Base-by-base conservation (phyloP, 2,888 invertebrate genomes). In the Acheta domesticus region DNA sequence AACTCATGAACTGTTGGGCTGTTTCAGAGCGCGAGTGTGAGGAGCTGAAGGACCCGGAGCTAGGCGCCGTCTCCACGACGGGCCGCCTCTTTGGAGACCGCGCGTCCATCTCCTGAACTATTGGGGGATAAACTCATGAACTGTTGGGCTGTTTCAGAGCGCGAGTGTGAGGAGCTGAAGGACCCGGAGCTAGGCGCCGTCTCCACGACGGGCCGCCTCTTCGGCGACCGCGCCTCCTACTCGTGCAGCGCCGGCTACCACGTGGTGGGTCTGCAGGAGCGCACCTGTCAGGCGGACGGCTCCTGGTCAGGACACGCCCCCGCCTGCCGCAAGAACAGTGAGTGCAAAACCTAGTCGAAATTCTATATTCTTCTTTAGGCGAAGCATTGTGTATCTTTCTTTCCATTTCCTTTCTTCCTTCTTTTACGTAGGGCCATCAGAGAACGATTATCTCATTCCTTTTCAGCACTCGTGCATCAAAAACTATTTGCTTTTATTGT, bases 241-340 rank as follows among this genome's bases (percentile, higher is more conserved):
- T 91, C 93, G 11, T 98, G 98, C 86, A 94, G 96, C 21, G 92
- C 94, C 78, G 96, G 96, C 0, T 96, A 93, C 87, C 94, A 94
- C 86, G 93, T 97, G 81, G 94, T 96, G 0, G 97, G 97, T 0
- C 89, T 95, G 0, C 92, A 94, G 84, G 94, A 95, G 85, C 89
- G 97, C 78, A 91, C 92, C 81, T 99, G 99, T 86, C 94, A 96
- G 84, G 96, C 97, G 0, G 97, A 98, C 86, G 96, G 97, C 36
- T 92, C 93, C 82, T 96, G 96, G 96, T 94, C 94, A 0, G 95
- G 95, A 0, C 90, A 91, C 75, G 91, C 93, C 11, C 95, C 96
- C 4, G 92, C 93, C 11, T 96, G 96, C 88, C 95, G 94, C 86
- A 93, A 95, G 86, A 95, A 95, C 85, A 92, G 93, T 91, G 89